Conservation (phyloP, 1,140 invertebrate genomes). For the Eriocheir sinensis region DNA sequence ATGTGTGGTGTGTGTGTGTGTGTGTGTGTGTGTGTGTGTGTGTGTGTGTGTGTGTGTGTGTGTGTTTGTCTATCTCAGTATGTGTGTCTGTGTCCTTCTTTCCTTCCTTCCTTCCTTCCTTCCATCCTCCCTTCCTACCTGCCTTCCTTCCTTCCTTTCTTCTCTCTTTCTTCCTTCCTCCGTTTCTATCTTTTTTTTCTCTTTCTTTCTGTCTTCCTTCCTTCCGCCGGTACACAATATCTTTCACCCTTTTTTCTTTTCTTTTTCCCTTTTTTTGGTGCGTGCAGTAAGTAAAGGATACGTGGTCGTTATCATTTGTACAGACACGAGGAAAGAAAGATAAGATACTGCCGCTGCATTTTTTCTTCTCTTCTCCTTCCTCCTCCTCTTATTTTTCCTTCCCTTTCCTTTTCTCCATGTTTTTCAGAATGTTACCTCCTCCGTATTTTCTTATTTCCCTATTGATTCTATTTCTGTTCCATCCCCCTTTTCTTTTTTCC, state of each 20-base stretch:
- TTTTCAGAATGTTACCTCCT: background rate
- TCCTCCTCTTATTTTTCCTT: background rate
- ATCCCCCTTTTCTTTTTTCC: background rate
- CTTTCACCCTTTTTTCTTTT: background rate
- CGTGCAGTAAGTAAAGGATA: background rate
- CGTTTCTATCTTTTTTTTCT: background rate
- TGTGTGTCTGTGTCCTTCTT: background rate
- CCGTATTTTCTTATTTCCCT: background rate
- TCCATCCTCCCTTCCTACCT: background rate
- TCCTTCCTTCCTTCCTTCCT: too few relatives aligned
- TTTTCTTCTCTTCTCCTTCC: background rate
- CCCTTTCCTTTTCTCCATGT: background rate
- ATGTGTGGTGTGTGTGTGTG: background rate
- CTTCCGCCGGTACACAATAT: background rate
- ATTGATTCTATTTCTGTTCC: background rate
- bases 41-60: slow-evolving; percentile 44
- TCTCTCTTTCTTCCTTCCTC: background rate
- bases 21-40: slow-evolving; percentile 37
- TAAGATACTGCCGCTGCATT: background rate
- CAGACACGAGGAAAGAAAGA: background rate
- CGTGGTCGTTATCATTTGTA: background rate
- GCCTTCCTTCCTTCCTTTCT: background rate
- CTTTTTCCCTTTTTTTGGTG: too few relatives aligned
- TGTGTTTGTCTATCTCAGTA: slow-evolving; percentile 35
- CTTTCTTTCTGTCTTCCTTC: background rate